These are phyloP conservation scores for Datnioides undecimradiatus DNA, from an alignment of 2,113 vertebrate genomes.

Conservation along the genomic window DNA sequence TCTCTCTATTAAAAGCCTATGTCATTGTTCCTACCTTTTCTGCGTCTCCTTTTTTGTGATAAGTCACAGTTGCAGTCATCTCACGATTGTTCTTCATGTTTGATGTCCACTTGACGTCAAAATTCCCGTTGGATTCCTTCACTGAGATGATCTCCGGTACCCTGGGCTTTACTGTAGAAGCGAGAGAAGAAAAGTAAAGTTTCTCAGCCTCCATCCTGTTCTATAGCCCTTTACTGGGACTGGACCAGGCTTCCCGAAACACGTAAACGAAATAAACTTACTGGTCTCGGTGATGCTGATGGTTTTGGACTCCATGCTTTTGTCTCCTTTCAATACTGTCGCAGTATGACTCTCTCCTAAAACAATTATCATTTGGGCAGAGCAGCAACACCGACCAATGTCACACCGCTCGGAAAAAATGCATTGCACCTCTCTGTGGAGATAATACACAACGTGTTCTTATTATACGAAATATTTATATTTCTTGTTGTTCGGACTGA, in stretches of 20 bases:
- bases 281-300: fast-evolving
- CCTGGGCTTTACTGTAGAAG: conserved; percentile 73
- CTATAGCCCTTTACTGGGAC: not conserved
- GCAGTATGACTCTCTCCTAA: fast-evolving
- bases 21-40: conserved; percentile 37
- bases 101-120: conserved; percentile 56
- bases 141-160: conserved; percentile 61
- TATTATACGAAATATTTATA: not conserved
- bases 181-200: not conserved
- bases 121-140: conserved; percentile 37
- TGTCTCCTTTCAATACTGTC: conserved; percentile 18
- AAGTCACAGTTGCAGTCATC: conserved; percentile 14
- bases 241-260: too few species aligned
- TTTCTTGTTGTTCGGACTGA: not conserved
- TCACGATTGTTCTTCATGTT: fast-evolving
- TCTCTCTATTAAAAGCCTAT: not conserved
- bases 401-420: conserved; percentile 5
- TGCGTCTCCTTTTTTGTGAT: conserved; percentile 56
- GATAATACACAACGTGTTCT: not conserved
- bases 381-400: conserved; percentile 51
- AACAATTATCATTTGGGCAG: fast-evolving
- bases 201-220: not conserved
- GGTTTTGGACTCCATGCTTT: not conserved
- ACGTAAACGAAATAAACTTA: conserved; percentile 57
- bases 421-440: not conserved